phyloP scores from a whole-genome alignment of 2,888 invertebrate species.

The Drosophila kanekoi region DNA sequence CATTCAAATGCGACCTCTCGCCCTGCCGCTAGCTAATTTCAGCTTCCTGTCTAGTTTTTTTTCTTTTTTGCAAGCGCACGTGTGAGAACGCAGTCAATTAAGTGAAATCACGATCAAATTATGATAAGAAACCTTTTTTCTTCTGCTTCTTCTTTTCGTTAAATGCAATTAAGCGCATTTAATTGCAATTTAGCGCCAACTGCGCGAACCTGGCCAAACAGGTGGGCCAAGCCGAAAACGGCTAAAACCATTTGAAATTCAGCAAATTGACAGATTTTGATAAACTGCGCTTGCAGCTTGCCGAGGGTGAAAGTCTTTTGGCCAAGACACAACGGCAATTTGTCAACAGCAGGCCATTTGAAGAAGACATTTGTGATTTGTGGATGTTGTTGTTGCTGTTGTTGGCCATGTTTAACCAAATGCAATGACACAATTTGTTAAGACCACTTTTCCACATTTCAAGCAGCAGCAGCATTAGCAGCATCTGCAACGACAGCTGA shows the following conservation, averaged over 20 bases:
- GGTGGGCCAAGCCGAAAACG: constrained; percentile 42
- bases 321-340: constrained; percentile 57
- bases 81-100: constrained; percentile 44
- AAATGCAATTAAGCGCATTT: constrained; percentile 70
- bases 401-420: constrained; percentile 63
- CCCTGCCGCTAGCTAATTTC: constrained; percentile 49
- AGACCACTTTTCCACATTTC: constrained; percentile 75
- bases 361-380: constrained; percentile 65
- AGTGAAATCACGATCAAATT: constrained; percentile 63
- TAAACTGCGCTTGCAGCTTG: constrained; percentile 44
- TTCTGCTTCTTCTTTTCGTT: constrained; percentile 3
- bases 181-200: constrained; percentile 45
- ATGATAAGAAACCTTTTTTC: constrained; percentile 58
- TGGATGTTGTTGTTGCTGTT: constrained; percentile 15
- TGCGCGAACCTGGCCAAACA: constrained; percentile 47
- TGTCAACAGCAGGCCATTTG: constrained; percentile 71
- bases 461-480: constrained; percentile 6
- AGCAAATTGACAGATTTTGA: constrained; percentile 78
- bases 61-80: constrained; percentile 31
- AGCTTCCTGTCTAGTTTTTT: constrained; percentile 52
- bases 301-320: constrained; percentile 48
- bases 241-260: constrained; percentile 53
- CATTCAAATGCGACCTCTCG: constrained; percentile 20
- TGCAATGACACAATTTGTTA: constrained; percentile 73
- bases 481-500: constrained; percentile 9